Base-by-base conservation (phyloP, 2,888 invertebrate species). In the Prosapia bicincta region DNA sequence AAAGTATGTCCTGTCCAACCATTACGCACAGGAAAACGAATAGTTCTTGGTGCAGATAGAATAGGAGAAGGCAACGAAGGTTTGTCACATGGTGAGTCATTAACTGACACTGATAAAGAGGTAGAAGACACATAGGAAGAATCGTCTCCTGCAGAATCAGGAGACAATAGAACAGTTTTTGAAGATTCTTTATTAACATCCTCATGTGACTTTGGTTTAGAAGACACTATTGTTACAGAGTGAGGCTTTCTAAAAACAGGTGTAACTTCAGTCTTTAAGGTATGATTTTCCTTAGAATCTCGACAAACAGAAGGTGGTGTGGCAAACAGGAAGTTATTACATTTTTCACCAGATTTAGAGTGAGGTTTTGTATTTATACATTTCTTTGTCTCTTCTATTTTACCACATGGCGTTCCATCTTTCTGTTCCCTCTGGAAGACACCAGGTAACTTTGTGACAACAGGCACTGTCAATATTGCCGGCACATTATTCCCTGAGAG, bases 11-110 rank as follows among this genome's bases (percentile, higher is more conserved):
- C 79, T 70, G 77, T 79, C 80, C 80, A 80, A 10, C 79, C 80
- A n/a, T 76, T 79, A 26, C 78, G 77, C 13, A 90, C 92, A 0
- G 94, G 94, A 84, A 94, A 94, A 82, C 94, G 88, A 80, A 95
- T 91, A 77, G 92, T 94, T 84, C 93, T 93, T 38, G 94, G 94
- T 23, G 78, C 54, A 65, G 77, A 72, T 30, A 75, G 75, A 10
- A 75, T 69, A 70, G 74, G 76, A 67, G 66, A 79, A 79, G 67
- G 77, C 78, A 25, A 78, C 80, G 0, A 78, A 75, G 75, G 77
- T 65, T 74, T 74, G 25, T 74, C 74, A 26, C 65, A 28, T 54
- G 69, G 69, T 5, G 25, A 24, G 13, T 74, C 74, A 26, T 24
- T 69, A 25, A 69, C 69, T 20, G 28, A 32, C 26, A 74, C 66